Evolutionary conservation across 2,797 vertebrate genomes (phyloP), one percentile per base, ranked within the genome.

Genomic region (Sebastes matsubarae): DNA sequence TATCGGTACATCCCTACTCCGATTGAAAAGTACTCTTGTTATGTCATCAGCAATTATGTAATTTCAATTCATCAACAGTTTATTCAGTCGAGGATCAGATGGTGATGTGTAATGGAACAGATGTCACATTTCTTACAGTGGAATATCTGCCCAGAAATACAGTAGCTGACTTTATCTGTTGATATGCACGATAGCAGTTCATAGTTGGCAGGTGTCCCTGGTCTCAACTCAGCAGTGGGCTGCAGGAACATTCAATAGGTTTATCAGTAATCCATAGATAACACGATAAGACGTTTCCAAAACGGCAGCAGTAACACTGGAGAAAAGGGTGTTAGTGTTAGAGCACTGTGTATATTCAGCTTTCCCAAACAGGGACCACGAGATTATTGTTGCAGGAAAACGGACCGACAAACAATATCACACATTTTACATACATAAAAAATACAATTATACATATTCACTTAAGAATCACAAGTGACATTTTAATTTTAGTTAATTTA

Each of bases 161-260:
- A 65, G 25, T 0, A 22, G n/a, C 27, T 57, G 8, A 25, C 12
- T 34, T 54, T 13, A 54, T 14, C 8, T 22, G 22, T 36, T 1
- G 24, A 67, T 42, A 30, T 22, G 30, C 2, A 18, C 20, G 57
- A 72, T n/a, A 58, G 14, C 52, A 14, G 52, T 14, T 60, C 6
- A 34, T 11, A 14, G 63, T 54, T 22, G 42, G 54, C 87, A 89
- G 84, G 81, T 68, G 82, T 69, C 54, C 22, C 64, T 25, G 71
- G 25, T 81, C 58, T 77, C 42, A 75, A 42, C 32, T 70, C 22
- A 29, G 54, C 59, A 54, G 46, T 6, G 7, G 38, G 22, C 29
- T 30, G 16, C 20, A 25, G 20, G 29, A 54, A 68, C 13, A 74
- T 66, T 65, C 36, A n/a, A 13, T 4, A 50, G 3, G 6, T 71